Evolutionary conservation across 2,797 vertebrate species (phyloP).

Genomic region (Lepus townsendii): DNA sequence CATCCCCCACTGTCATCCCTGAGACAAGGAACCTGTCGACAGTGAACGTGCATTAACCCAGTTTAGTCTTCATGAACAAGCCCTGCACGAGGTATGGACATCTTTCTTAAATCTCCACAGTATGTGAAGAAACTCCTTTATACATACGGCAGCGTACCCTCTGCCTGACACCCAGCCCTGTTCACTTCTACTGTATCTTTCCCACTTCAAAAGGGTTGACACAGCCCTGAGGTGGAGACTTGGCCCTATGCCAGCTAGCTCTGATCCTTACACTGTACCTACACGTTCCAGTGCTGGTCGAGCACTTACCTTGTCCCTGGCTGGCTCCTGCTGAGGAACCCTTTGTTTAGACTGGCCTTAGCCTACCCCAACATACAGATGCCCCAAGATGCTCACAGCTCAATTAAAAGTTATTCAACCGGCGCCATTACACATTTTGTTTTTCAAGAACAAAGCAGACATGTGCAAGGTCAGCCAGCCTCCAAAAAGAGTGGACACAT

Average conservation of each 20-base stretch:
- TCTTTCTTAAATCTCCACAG: neutral
- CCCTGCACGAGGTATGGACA: neutral
- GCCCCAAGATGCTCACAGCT: neutral
- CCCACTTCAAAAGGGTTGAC: neutral
- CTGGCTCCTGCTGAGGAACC: neutral
- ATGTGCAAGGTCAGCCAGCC: neutral
- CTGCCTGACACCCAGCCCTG: neutral
- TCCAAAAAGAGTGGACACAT: neutral
- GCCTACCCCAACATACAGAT: neutral
- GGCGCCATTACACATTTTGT: neutral
- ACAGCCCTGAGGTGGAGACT: neutral
- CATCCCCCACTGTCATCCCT: neutral
- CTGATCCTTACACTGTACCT: neutral
- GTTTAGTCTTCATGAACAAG: neutral
- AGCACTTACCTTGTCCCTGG: neutral
- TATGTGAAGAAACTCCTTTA: neutral
- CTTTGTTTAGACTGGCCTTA: neutral
- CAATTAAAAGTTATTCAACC: neutral
- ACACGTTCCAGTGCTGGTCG: neutral
- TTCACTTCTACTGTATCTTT: neutral
- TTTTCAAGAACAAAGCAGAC: neutral
- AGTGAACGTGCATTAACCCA: neutral
- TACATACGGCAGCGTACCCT: neutral
- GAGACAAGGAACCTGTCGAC: neutral
- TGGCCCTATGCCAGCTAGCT: neutral